Percentiles rank a stretch among this genome's conserved stretches.
Evolutionary conservation across 2,888 invertebrate species (phyloP).

Genomic region (Brachylomia viminalis): DNA sequence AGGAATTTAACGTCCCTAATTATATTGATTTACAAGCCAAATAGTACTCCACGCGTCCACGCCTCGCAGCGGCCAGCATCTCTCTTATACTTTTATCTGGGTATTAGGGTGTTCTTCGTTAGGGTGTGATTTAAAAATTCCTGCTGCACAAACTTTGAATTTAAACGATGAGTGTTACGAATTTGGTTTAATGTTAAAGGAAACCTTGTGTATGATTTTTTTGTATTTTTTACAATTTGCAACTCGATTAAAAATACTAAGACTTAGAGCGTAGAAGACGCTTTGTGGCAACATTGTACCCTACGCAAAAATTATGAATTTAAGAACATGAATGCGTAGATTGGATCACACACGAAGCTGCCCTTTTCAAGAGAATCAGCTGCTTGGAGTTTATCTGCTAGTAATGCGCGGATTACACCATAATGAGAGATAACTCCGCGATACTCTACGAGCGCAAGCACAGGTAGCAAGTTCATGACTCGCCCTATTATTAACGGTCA

Average conservation of each 20-base stretch:
- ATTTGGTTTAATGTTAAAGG: not conserved
- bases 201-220: too few relatives aligned
- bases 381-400: conserved; percentile 23
- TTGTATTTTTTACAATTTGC: not conserved
- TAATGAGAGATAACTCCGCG: conserved; percentile 7
- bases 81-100: conserved; percentile 29
- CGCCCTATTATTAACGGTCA: conserved; percentile 52
- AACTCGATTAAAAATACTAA: not conserved
- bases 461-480: conserved; percentile 43
- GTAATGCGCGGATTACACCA: conserved; percentile 42
- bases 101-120: conserved; percentile 20
- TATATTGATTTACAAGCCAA: conserved; percentile 76
- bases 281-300: not conserved
- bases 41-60: conserved; percentile 52
- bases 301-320: not conserved
- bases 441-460: not conserved
- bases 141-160: not conserved
- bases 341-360: conserved; percentile 37
- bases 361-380: conserved; percentile 10
- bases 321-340: not conserved
- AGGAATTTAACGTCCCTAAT: conserved; percentile 73
- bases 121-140: not conserved
- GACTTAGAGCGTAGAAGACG: not conserved
- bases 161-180: not conserved
- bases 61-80: conserved; percentile 23